Evolutionary conservation across 2,797 vertebrate genomes (phyloP), one percentile per base, ranked within the genome.

Genomic region (Melanotaenia pygmaea): DNA sequence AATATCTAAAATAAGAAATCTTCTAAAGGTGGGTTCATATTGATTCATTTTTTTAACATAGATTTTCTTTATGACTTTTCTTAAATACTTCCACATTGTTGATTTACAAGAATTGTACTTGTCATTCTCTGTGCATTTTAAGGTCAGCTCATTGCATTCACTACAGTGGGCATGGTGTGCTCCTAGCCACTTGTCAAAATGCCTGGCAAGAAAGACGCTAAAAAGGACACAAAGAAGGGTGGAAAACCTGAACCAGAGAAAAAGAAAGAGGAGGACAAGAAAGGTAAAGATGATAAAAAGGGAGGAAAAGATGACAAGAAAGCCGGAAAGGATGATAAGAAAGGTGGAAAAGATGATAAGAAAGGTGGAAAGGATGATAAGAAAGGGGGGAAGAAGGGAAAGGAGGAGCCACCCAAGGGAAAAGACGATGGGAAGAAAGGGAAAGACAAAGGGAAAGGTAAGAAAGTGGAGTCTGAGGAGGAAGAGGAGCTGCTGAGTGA

Each of bases 391-490:
- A 90, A 90, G 62, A 91, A 90, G 37, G 90, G 84, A 56, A 92
- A 92, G 45, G 87, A 90, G 24, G 91, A 88, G 37, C 85, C 82
- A 53, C 28, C 87, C 5, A 93, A 92, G 79, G 86, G 85, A 4
- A 94, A 92, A 76, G 93, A 93, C 68, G 91, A 90, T 75, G 89
- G 88, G 62, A 94, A 93, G 76, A 93, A 93, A 79, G 82, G 90
- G 76, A 93, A 91, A 85, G 88, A 86, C 47, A 92, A 92, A 72
- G 90, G 88, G 0, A 93, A 92, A 71, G 80, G 84, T 4, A 94
- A 94, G 80, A 97, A 96, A 79, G 95, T 92, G 12, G 96, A 97
- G 81, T 94, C 93, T 0, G 95, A 96, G 54, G 96, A 96, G 53
- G 93, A 93, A 0, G 96, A 96, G 0, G 87, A 89, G 0, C 89